Evolutionary conservation across 2,888 invertebrate genomes (phyloP).

Genomic region (Eledona agricola): DNA sequence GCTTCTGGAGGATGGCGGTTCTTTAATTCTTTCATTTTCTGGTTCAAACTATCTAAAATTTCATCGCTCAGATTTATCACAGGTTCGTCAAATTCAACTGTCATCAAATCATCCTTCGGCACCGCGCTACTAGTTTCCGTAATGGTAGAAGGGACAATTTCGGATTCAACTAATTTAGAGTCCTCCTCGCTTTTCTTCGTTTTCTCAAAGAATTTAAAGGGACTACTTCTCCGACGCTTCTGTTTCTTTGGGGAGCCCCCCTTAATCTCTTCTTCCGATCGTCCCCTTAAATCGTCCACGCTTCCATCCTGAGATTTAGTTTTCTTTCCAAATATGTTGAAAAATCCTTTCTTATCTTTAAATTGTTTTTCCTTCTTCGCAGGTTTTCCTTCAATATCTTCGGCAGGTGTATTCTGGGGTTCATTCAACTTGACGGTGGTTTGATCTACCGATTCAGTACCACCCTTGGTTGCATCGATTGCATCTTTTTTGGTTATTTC

Average conservation of each 20-base stretch:
- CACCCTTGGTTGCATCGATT: constrained; percentile 1
- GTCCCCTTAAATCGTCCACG: constrained; percentile 6
- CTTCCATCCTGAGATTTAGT: constrained; percentile 34
- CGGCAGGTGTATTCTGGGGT: constrained; percentile 1
- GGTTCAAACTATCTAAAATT: constrained; percentile 32
- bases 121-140: constrained; percentile 12
- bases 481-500: constrained; percentile 12
- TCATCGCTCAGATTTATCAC: constrained; percentile 28
- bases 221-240: constrained; percentile 30
- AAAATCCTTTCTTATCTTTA: constrained; percentile 41
- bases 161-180: constrained; percentile 10
- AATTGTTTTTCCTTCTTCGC: constrained; percentile 33
- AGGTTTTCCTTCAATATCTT: constrained; percentile 21
- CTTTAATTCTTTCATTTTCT: constrained; percentile 45
- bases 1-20: constrained; percentile 33
- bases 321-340: constrained; percentile 47
- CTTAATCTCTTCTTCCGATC: constrained; percentile 14
- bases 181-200: constrained; percentile 29
- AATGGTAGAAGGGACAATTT: constrained; percentile 2
- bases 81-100: constrained; percentile 16
- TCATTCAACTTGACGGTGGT: too few relatives aligned
- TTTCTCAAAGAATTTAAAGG: constrained; percentile 35
- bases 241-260: constrained; percentile 30
- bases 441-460: not conserved
- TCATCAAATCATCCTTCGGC: constrained; percentile 13